Conservation (phyloP, 2,888 invertebrate genomes). For the Apotomis turbidana region DNA sequence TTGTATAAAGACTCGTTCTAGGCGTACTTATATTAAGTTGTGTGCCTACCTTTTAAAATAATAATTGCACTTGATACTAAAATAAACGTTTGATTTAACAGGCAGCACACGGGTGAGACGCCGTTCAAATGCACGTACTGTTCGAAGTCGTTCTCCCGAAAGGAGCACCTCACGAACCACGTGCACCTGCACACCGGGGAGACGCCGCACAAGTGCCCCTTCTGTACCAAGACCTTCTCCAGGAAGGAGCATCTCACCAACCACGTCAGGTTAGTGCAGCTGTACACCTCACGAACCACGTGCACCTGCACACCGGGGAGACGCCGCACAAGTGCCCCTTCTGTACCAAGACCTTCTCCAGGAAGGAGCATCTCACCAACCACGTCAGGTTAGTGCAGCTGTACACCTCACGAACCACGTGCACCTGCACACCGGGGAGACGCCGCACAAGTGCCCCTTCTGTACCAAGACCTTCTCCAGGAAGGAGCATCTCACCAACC, state of each 20-base stretch:
- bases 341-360: slow-evolving; percentile 89
- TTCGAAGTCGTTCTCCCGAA: slow-evolving; percentile 86
- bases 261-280: slow-evolving; percentile 80
- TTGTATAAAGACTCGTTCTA: too few species aligned
- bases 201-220: slow-evolving; percentile 89
- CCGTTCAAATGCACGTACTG: slow-evolving; percentile 91
- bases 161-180: slow-evolving; percentile 94
- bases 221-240: slow-evolving; percentile 89
- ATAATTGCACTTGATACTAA: neutral
- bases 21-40: too few species aligned
- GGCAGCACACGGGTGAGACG: slow-evolving; percentile 92
- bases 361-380: slow-evolving; percentile 89
- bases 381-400: slow-evolving; percentile 81
- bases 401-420: slow-evolving; percentile 95
- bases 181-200: slow-evolving; percentile 90
- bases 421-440: slow-evolving; percentile 89
- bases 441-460: slow-evolving; percentile 89
- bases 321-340: slow-evolving; percentile 89
- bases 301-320: slow-evolving; percentile 89
- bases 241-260: slow-evolving; percentile 89
- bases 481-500: slow-evolving; percentile 89
- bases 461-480: slow-evolving; percentile 89
- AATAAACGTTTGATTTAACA: slow-evolving; percentile 50
- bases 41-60: too few species aligned
- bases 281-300: slow-evolving; percentile 94